Evolutionary conservation across 2,797 vertebrate genomes (phyloP).

Genomic region (Lutjanus argentimaculatus): DNA sequence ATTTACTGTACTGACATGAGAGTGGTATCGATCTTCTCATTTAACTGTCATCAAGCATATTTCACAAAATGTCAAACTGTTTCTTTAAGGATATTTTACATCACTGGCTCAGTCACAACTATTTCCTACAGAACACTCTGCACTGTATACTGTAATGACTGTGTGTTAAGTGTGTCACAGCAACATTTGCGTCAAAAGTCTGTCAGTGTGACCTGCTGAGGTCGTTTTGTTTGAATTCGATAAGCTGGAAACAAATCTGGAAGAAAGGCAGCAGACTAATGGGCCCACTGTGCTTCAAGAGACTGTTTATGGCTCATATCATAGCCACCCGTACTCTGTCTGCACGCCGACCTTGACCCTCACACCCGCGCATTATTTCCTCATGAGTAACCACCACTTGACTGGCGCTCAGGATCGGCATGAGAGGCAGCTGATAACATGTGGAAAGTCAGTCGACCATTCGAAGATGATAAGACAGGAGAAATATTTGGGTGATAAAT

Average conservation of each 20-base stretch:
- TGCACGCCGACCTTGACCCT: constrained; percentile 74
- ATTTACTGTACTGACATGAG: not conserved
- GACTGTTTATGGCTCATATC: constrained; percentile 60
- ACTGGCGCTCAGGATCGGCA: constrained; percentile 64
- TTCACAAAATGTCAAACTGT: constrained; percentile 22
- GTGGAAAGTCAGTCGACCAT: constrained; percentile 73
- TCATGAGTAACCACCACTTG: constrained; percentile 81
- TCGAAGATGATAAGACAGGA: constrained; percentile 63
- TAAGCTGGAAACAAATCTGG: constrained; percentile 61
- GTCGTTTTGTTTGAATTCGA: constrained; percentile 59
- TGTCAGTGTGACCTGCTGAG: constrained; percentile 31
- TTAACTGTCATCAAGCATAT: not conserved
- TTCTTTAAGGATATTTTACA: not conserved
- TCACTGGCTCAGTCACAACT: constrained; percentile 20
- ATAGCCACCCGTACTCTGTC: constrained; percentile 45
- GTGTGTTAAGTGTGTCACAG: constrained; percentile 28
- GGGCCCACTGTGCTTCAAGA: constrained; percentile 29
- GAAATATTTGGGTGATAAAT: constrained; percentile 60
- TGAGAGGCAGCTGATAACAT: constrained; percentile 78
- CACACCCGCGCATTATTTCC: constrained; percentile 77
- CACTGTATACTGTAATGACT: constrained; percentile 9
- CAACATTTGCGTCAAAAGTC: constrained; percentile 36
- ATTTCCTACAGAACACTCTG: constrained; percentile 9
- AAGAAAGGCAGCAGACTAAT: constrained; percentile 53
- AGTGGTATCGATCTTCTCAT: not conserved